phyloP scores from a whole-genome alignment of 1,140 invertebrate genomes.

The Phthorimaea operculella region DNA sequence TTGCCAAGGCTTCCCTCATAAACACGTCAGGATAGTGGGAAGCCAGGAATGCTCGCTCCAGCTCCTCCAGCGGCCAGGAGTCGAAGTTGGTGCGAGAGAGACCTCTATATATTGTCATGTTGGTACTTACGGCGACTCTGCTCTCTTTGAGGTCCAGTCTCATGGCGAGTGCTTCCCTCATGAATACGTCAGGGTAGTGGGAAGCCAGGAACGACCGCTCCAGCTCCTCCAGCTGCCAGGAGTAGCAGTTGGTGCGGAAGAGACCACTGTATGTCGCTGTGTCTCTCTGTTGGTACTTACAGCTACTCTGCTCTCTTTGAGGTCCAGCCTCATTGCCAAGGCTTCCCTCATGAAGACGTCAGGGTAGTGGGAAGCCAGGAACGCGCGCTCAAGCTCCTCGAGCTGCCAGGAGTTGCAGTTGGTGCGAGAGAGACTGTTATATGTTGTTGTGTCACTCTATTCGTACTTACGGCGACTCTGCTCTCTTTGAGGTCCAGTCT shows the following conservation, averaged over 20 bases:
- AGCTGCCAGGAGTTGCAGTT: constrained; percentile 99
- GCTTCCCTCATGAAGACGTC: no score
- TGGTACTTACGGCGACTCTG: constrained; percentile 90
- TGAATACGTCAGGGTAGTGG: constrained; percentile 99
- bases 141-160: constrained; percentile 97
- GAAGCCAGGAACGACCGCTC: constrained; percentile 95
- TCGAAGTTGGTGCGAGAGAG: constrained; percentile 98
- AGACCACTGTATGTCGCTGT: constrained; percentile 83
- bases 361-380: constrained; percentile 95
- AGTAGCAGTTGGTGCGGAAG: constrained; percentile 98
- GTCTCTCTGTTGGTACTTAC: no score
- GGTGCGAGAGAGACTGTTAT: constrained; percentile 93
- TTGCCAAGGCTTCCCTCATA: constrained; percentile 92
- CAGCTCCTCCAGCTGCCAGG: constrained; percentile 98
- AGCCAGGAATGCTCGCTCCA: constrained; percentile 95
- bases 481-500: no score
- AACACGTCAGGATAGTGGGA: no score
- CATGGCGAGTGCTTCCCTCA: constrained; percentile 95
- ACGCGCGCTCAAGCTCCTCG: constrained; percentile 97
- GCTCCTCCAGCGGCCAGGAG: constrained; percentile 98
- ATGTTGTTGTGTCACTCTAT: no score
- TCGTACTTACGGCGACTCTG: no score
- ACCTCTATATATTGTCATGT: no score
- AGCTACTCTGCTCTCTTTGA: no score
- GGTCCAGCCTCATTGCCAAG: no score